Conservation (phyloP, 1,140 invertebrate genomes). For the Drosophila trapezifrons region DNA sequence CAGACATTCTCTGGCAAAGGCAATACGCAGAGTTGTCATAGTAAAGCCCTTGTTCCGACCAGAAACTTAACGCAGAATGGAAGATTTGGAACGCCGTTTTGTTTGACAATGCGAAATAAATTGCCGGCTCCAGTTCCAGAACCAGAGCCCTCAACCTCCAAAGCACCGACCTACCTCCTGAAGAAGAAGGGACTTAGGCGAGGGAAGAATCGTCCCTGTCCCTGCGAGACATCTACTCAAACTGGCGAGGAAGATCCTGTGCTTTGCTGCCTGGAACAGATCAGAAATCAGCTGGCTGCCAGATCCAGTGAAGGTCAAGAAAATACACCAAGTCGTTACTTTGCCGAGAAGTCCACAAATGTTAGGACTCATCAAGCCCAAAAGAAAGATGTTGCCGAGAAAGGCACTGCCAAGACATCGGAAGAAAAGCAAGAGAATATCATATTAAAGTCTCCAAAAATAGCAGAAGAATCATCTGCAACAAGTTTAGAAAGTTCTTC, state of each 20-base stretch:
- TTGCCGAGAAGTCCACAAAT: conserved; percentile 33
- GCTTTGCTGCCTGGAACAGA: conserved; percentile 20
- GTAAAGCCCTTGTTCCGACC: background rate
- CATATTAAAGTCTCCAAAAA: no score
- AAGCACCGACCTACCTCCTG: background rate
- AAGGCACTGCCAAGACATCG: no score
- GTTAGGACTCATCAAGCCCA: background rate
- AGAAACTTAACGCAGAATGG: background rate
- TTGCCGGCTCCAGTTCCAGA: background rate
- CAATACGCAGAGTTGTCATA: background rate
- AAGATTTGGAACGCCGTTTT: background rate
- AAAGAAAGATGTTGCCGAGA: background rate
- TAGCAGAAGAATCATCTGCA: no score
- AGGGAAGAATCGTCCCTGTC: background rate
- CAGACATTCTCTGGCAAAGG: background rate
- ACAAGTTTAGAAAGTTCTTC: no score
- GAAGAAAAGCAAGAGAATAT: background rate
- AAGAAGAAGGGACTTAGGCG: conserved; percentile 6
- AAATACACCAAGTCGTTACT: background rate
- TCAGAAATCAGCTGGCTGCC: conserved; percentile 11
- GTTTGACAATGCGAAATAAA: conserved; percentile 5
- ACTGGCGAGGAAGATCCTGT: conserved; percentile 13
- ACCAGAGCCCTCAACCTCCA: background rate
- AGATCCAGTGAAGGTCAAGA: background rate
- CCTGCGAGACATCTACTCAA: conserved; percentile 36